Evolutionary conservation across 2,888 invertebrate genomes (phyloP), one percentile per base, ranked within the genome.

Genomic region (Drosophila anomalipes): DNA sequence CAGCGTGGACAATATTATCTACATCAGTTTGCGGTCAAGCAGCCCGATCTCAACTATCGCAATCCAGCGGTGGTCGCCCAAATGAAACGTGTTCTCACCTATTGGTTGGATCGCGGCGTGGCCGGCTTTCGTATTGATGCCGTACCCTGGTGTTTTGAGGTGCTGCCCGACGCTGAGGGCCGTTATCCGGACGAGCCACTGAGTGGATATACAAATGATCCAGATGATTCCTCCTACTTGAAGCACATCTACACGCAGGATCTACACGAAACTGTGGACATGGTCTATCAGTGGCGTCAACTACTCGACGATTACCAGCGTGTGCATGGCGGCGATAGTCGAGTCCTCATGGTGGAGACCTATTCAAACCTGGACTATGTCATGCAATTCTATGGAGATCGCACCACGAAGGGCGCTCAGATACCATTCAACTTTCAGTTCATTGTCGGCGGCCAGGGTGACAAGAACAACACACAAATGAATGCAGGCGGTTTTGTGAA

Each of bases 51-150:
- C 0, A 97, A 97, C 93, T 96, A 95, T 90, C 94, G 96, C 30
- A 96, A 96, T 92, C 94, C 95, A 1, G 93, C 93, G 0, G 95
- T 97, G 0, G 94, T 95, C 0, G 93, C 94, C 56, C 95, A 95
- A 91, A 95, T 91, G 91, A 92, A 92, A 57, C 93, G 95, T 3
- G 95, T 96, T 0, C 92, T 98, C 9, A 95, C 94, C 83, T 97
- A 95, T 88, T 98, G 98, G 98, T 91, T 98, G 62, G 95, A 96
- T 70, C 95, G 95, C 79, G 98, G 98, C 1, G 95, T 98, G 0
- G 97, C 97, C 90, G 99, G 98, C 0, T 97, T 98, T 89, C 95
- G 98, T 74, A 94, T 98, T 53, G 97, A 97, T 88, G 97, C 97
- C 0, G 95, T 97, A 10, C 93, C 93, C 32, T 92, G 91, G 90